Evolutionary conservation across 1,140 invertebrate species (phyloP), one percentile per base, ranked within the genome.

Genomic region (Cardiocondyla obscurior): DNA sequence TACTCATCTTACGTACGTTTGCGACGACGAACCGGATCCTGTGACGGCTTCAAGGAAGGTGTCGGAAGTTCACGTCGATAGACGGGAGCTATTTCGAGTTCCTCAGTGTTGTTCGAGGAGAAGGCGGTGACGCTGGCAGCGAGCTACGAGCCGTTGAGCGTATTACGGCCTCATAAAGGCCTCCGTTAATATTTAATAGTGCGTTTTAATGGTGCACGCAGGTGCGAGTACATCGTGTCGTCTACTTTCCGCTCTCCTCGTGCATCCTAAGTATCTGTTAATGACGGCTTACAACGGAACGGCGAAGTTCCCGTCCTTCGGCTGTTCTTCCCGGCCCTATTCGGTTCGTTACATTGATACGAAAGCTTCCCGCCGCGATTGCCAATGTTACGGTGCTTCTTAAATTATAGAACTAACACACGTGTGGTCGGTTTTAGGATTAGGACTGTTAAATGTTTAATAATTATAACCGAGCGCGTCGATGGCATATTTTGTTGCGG

Each of bases 181-280:
- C 57, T 57, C 70, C 58, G 58, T 82, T 82, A 77, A 82, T 82
- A 82, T 64, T 82, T 82, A 82, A 82, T 62, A 77, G 81, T 57
- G 46, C 72, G 72, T 82, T 82, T 82, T 82, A 82, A 82, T 82
- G 72, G 81, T 51, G 81, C 81, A 82, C 81, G 81, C 81, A 82
- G 81, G 81, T 82, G 81, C 81, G 81, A 82, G 81, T 82, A 77
- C 81, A 82, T 82, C 81, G 72, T 82, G 81, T 82, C 81, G n/a
- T 77, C 81, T 82, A 82, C 81, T 82, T 82, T 82, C 57, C 81
- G 28, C 36, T 51, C 81, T 55, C 28, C 30, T 76, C 72, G 36
- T 19, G 46, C 70, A 44, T 53, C 46, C 57, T 82, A 82, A 82
- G 81, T 82, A 82, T 77, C 81, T 55, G 81, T 53, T 77, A 82